A percentile compares a stretch with the other conserved stretches of the same genome.
Conservation (phyloP, 2,797 vertebrate genomes). For the Oreochromis grahami region DNA sequence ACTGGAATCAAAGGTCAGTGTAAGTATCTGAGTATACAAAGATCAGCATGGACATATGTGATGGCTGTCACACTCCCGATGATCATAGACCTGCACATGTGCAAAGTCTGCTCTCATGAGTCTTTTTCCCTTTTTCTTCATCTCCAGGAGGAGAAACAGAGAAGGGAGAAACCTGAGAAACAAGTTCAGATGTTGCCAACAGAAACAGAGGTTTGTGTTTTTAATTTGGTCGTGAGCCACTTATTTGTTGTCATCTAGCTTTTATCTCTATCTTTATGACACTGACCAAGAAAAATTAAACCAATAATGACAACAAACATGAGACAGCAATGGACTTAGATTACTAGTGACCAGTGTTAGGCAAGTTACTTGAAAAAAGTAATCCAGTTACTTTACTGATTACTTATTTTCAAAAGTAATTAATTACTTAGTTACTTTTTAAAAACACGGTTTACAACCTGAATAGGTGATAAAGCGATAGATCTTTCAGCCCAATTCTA, state of each 20-base stretch:
- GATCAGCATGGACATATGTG: neutral
- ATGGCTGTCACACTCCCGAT: accelerated
- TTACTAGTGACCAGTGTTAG: too few species aligned
- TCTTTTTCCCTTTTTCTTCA: accelerated
- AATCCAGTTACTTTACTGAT: too few species aligned
- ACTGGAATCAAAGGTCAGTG: neutral
- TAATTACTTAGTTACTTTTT: too few species aligned
- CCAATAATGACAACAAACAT: neutral
- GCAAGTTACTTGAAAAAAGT: too few species aligned
- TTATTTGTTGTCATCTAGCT: neutral
- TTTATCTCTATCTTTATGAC: accelerated
- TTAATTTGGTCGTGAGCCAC: neutral
- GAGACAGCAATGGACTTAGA: accelerated
- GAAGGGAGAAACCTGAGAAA: neutral
- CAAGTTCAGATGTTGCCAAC: neutral
- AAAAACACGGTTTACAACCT: too few species aligned
- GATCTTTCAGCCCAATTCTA: too few species aligned
- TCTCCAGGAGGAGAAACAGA: accelerated
- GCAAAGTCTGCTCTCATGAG: accelerated
- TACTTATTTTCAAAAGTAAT: too few species aligned
- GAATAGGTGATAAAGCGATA: too few species aligned
- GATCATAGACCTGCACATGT: accelerated
- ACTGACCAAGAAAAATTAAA: neutral
- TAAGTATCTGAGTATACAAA: neutral
- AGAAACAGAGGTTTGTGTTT: neutral